Evolutionary conservation across 2,113 vertebrate genomes (phyloP).

Genomic region (Platichthys stellatus): DNA sequence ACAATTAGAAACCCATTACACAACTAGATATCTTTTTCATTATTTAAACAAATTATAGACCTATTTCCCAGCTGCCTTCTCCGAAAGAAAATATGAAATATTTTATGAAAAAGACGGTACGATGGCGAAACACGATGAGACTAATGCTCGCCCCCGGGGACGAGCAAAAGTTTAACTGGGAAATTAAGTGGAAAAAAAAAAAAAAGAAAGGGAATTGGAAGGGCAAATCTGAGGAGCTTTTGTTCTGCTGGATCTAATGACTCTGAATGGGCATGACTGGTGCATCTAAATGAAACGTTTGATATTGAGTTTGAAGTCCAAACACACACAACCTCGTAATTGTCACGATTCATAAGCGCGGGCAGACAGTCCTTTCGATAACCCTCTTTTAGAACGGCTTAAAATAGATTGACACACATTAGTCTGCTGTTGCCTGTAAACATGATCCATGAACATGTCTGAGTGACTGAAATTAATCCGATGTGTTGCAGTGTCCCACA

Average conservation of each 20-base stretch:
- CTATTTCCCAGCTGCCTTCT: neutral
- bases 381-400: conserved; percentile 3
- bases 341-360: neutral
- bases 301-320: neutral
- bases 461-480: neutral
- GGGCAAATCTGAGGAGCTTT: conserved; percentile 10
- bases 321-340: neutral
- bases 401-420: neutral
- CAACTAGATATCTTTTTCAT: neutral
- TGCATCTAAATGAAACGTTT: conserved; percentile 16
- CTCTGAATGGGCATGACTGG: neutral
- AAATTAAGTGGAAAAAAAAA: conserved; percentile 10
- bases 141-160: conserved; percentile 1
- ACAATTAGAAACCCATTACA: conserved; percentile 35
- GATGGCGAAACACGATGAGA: conserved; percentile 34
- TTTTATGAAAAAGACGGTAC: conserved; percentile 7
- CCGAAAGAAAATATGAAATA: conserved; percentile 7
- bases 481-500: neutral
- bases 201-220: neutral
- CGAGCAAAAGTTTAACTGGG: neutral
- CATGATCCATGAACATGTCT: neutral
- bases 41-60: conserved; percentile 32
- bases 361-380: neutral
- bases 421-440: neutral
- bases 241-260: conserved; percentile 16